Evolutionary conservation across 92 coral and sea anemone species (phyloP), one percentile per base, ranked within the genome.

Genomic region (Meandrina meandrites): DNA sequence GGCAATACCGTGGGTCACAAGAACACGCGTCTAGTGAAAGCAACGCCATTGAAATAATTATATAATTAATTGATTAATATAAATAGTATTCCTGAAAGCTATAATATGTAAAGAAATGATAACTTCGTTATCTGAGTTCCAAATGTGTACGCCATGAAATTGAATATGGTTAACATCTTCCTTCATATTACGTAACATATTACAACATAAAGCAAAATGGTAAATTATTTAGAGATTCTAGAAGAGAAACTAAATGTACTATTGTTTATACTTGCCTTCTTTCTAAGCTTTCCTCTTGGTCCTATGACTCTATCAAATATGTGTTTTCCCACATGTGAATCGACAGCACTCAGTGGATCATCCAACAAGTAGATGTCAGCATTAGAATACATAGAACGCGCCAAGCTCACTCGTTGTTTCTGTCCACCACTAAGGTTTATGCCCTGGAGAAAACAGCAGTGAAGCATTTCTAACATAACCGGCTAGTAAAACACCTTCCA

Each of bases 301-400:
- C 98, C 98, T 1, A 96, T 96, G 11, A 96, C 98, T 83, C 91
- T 89, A 82, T 94, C 98, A 90, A 96, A 94, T 84, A 96, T 93
- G 91, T 96, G 98, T 88, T 91, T 96, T 22, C 98, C 98, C 62
- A 96, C 97, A 79, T 94, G 97, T 35, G 98, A 91, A 81, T 96
- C 98, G 37, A 96, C 98, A 72, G 98, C 98, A 82, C 98, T 96
- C 84, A 96, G 95, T 53, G 98, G 98, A 90, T 96, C 98, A 84
- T 96, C 98, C 87, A 96, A 85, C 57, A 96, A 80, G 87, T 96
- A 94, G 37, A 96, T 86, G 76, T 96, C 96, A 89, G 98, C 94
- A 66, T 94, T 94, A 84, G 93, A 96, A 76, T 96, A 96, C 88
- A 96, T 98, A 36, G 98, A 93, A 66, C 98, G 92, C 28, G 98